These are phyloP conservation scores for Chionis minor DNA, from an alignment of 2,113 vertebrate species.

Conservation along the genomic window DNA sequence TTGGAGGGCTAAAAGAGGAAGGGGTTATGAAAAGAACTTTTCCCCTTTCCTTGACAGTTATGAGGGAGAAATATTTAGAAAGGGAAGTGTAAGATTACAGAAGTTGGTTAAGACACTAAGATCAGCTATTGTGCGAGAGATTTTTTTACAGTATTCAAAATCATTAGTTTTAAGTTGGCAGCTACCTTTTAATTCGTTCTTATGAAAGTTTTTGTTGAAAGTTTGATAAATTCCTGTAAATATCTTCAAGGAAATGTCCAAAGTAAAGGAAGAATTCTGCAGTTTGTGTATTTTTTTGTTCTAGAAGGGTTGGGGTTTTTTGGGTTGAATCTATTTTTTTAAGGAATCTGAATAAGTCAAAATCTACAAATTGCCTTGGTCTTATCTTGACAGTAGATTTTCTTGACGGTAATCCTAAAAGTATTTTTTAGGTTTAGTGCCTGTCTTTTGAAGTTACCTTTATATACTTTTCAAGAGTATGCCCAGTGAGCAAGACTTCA, in stretches of 20 bases:
- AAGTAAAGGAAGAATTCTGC: not conserved
- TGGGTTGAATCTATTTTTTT: not conserved
- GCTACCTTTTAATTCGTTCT: not conserved
- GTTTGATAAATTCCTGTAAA: not conserved
- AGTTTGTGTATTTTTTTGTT: not conserved
- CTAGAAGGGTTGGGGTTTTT: not conserved
- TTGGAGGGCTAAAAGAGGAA: not conserved
- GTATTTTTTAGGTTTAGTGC: no score
- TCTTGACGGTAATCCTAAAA: no score
- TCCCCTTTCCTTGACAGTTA: not conserved
- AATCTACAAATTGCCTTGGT: no score
- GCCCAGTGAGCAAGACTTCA: no score
- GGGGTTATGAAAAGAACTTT: not conserved
- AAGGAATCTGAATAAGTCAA: no score
- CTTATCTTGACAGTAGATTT: no score
- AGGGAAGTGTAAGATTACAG: not conserved
- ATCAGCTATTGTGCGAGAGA: not conserved
- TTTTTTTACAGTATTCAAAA: not conserved
- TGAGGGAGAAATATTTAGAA: not conserved
- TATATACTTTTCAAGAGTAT: no score
- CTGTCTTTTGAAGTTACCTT: no score
- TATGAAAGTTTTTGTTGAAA: not conserved
- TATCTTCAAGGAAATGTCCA: not conserved
- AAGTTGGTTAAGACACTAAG: not conserved
- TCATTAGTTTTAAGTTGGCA: not conserved